These are phyloP conservation scores for Lamellibrachia columna DNA, from an alignment of 2,888 invertebrate species.

Conservation along the genomic window DNA sequence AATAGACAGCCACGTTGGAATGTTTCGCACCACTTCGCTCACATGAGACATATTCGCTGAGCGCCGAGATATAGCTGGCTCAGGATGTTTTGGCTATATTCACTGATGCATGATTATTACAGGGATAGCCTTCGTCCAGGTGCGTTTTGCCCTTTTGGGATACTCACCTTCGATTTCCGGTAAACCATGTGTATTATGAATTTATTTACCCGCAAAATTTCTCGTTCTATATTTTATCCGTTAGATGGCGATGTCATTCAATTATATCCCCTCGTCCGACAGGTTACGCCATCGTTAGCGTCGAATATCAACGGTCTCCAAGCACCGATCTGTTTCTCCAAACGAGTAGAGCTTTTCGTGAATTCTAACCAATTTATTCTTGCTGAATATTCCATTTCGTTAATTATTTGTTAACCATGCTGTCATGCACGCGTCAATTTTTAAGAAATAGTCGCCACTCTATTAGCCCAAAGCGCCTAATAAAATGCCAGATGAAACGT, in stretches of 20 bases:
- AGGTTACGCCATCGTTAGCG: too few species aligned
- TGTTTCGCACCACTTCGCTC: neutral
- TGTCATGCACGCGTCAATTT: too few species aligned
- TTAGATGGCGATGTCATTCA: neutral
- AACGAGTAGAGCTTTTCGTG: too few species aligned
- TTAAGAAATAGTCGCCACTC: too few species aligned
- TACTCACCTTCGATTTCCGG: neutral
- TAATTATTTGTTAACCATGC: too few species aligned
- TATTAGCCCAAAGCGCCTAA: too few species aligned
- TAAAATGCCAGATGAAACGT: too few species aligned
- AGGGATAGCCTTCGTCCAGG: neutral
- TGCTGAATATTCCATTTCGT: too few species aligned
- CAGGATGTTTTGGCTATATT: neutral
- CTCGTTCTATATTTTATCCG: neutral
- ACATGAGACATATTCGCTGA: neutral
- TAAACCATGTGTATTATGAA: neutral
- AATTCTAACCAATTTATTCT: too few species aligned
- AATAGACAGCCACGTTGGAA: constrained; percentile 22
- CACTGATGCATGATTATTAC: neutral
- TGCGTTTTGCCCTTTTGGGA: neutral
- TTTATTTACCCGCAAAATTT: neutral
- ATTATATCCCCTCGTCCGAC: neutral
- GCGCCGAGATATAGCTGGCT: neutral
- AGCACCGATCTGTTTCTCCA: too few species aligned
- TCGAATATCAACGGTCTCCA: too few species aligned